Percentiles rank a stretch among this genome's conserved stretches.
Evolutionary conservation across 2,113 vertebrate species (phyloP).

Genomic region (Catharus minimus): DNA sequence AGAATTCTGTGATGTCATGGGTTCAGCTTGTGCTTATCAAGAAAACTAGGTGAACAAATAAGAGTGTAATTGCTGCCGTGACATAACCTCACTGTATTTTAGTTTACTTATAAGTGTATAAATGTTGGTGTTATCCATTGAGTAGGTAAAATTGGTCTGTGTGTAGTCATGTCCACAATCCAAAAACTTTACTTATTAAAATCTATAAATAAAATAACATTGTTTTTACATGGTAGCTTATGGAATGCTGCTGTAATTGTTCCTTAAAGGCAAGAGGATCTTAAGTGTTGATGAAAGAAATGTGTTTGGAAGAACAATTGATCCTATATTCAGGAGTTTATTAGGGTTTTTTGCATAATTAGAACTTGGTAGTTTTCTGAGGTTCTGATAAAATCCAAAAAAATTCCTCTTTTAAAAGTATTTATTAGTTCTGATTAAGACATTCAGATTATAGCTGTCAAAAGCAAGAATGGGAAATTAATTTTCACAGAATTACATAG

Average conservation of each 20-base stretch:
- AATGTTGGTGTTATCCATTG: background rate
- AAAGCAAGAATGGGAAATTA: constrained; percentile 30
- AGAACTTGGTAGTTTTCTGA: background rate
- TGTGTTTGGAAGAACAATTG: background rate
- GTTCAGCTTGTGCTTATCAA: background rate
- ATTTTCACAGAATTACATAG: background rate
- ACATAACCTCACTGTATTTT: background rate
- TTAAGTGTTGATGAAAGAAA: background rate
- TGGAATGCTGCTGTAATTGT: background rate
- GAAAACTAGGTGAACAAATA: background rate
- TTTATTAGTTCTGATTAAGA: background rate
- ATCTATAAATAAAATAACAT: background rate
- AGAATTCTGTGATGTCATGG: background rate
- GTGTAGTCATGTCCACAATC: background rate
- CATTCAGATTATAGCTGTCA: constrained; percentile 22
- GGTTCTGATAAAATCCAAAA: background rate
- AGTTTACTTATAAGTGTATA: background rate
- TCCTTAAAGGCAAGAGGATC: background rate
- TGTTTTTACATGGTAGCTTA: background rate
- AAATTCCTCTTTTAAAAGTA: background rate
- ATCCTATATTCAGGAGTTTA: background rate
- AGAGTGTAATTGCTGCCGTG: background rate
- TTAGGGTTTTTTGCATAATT: background rate
- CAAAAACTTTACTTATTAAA: background rate
- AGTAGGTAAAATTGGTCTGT: background rate